Conservation (phyloP, 2,113 vertebrate genomes). For the Chamaea fasciata region DNA sequence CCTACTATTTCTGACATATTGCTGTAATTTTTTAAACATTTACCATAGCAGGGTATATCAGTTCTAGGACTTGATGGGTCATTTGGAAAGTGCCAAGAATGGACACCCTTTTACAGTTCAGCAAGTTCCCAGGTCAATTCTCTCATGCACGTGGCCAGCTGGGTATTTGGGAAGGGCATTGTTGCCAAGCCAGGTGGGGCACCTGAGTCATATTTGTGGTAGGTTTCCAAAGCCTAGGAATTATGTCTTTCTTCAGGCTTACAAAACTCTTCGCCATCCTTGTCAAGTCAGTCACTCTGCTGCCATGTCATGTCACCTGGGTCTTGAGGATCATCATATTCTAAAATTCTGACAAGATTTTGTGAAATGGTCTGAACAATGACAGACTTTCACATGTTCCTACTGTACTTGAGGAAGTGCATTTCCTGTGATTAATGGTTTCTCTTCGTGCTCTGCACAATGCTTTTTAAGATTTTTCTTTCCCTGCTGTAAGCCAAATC, state of each 20-base stretch:
- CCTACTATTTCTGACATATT: not conserved
- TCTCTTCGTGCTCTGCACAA: not conserved
- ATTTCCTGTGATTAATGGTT: constrained; percentile 24
- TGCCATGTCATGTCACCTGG: not conserved
- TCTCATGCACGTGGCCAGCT: rapidly evolving
- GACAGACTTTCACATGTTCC: not conserved
- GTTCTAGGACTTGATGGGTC: not conserved
- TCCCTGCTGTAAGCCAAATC: not conserved
- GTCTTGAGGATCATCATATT: not conserved
- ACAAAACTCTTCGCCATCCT: not conserved
- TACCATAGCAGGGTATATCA: not conserved
- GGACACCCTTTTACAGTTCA: not conserved
- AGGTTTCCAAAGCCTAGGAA: not conserved
- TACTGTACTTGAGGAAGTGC: constrained; percentile 25
- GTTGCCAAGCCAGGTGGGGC: not conserved
- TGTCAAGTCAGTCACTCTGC: not conserved
- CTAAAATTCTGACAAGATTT: constrained; percentile 4
- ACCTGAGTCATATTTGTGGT: not conserved
- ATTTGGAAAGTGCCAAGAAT: not conserved
- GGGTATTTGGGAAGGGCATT: not conserved
- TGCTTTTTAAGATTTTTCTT: constrained; percentile 43
- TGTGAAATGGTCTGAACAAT: not conserved
- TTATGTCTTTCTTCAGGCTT: not conserved
- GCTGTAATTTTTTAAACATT: not conserved
- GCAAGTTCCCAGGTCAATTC: not conserved